A percentile compares a stretch with the other conserved stretches of the same genome.
These are phyloP conservation scores for Drosophila fungiperda DNA, from an alignment of 2,888 invertebrate species.

Conservation along the genomic window DNA sequence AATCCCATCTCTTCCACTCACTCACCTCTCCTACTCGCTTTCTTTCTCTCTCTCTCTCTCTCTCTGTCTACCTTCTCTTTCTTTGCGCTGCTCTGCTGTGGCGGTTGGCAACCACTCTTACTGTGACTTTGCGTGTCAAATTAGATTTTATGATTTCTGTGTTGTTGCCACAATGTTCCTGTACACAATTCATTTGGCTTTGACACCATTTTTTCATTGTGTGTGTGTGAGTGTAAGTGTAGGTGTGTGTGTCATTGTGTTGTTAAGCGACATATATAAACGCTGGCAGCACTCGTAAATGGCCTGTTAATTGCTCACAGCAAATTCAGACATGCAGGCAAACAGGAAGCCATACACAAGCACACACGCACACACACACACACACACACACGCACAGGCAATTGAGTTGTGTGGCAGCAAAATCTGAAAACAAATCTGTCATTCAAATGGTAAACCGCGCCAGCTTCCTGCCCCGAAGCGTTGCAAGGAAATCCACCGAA, in stretches of 20 bases:
- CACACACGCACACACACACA: slow-evolving; percentile 12
- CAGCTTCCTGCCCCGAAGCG: neutral
- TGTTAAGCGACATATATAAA: slow-evolving; percentile 54
- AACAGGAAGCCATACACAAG: neutral
- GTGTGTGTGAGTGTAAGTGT: neutral
- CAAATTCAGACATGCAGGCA: neutral
- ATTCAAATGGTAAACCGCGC: slow-evolving; percentile 6
- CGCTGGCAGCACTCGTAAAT: slow-evolving; percentile 59
- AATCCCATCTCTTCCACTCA: neutral
- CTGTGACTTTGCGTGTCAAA: slow-evolving; percentile 71
- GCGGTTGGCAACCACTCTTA: slow-evolving; percentile 24
- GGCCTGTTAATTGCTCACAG: slow-evolving; percentile 62
- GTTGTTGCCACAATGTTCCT: slow-evolving; percentile 42
- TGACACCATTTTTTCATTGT: slow-evolving; percentile 25
- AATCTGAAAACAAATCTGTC: slow-evolving; percentile 23
- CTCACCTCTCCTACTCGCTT: neutral
- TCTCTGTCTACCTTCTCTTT: neutral
- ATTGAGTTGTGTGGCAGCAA: slow-evolving; percentile 9
- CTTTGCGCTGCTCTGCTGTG: slow-evolving; percentile 10
- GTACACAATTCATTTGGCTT: slow-evolving; percentile 38
- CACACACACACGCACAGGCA: neutral
- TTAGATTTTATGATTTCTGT: slow-evolving; percentile 64
- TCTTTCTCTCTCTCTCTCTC: neutral
- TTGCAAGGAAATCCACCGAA: slow-evolving; percentile 28
- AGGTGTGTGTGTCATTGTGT: slow-evolving; percentile 17